Base-by-base conservation (phyloP, 2,888 invertebrate genomes). In the Xestia c-nigrum region DNA sequence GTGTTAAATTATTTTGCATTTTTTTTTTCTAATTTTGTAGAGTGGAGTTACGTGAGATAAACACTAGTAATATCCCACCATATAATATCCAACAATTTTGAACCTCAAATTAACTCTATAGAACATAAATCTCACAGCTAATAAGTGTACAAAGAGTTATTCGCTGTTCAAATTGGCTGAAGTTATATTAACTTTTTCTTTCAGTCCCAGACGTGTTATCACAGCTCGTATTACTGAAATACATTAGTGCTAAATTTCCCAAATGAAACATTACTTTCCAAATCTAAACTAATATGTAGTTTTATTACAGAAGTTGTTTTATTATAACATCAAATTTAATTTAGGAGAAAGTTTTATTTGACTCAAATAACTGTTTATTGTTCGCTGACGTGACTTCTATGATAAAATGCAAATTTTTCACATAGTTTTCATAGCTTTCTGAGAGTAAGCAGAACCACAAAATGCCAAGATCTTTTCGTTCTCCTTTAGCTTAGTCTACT, bases 231-330 rank as follows among this genome's bases (percentile, higher is more conserved):
- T 76, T 55, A 72, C 68, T 74, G 52, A 80, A 73, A 73, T 75
- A 75, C 52, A 55, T 73, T 65, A 69, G 66, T 40, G 46, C 69
- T 47, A 55, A 84, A 84, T 84, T 84, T 78, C 85, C 84, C 81
- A 76, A 78, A 84, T 76, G 78, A 55, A 74, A 84, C 77, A 77
- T 81, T 75, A 70, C 72, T 68, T 73, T 71, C 57, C 55, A 74
- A 84, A 80, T 61, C 52, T 16, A 46, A 72, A 65, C 52, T 24
- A 59, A 59, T 55, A 61, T 52, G 24, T 66, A 50, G 66, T 70
- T 80, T 70, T 66, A 69, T 31, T 47, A 16, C 12, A 59, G 0
- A 47, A 61, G 47, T 80, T 80, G 46, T 66, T 63, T 57, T 47
- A 55, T n/a, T 46, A 9, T 31, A 12, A n/a, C 7, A 19, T 46